These are phyloP conservation scores for Lamprotornis superbus DNA, from an alignment of 2,113 vertebrate genomes.

Conservation along the genomic window DNA sequence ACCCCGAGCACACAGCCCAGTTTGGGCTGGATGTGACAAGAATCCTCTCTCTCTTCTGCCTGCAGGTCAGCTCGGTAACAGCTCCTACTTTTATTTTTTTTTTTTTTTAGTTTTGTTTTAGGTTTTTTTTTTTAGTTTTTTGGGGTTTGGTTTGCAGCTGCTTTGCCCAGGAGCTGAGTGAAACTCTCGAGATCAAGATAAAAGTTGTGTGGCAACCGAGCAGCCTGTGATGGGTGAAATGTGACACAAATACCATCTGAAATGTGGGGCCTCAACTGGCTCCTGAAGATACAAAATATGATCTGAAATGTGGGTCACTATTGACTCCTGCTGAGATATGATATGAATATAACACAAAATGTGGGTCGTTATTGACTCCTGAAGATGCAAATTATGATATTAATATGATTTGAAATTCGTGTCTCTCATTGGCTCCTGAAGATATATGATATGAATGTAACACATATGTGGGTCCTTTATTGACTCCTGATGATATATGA, in stretches of 20 bases:
- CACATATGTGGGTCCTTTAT: too few species aligned
- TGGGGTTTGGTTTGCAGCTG: neutral
- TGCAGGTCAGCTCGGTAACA: neutral
- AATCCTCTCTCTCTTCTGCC: neutral
- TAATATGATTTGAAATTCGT: too few species aligned
- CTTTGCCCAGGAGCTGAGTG: neutral
- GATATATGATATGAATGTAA: too few species aligned
- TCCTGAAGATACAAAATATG: neutral
- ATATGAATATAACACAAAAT: neutral
- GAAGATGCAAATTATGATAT: neutral
- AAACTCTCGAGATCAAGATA: neutral
- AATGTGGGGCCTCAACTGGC: neutral
- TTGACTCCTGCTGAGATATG: neutral
- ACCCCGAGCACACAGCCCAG: fast-evolving
- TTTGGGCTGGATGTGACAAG: neutral
- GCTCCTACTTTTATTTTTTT: neutral
- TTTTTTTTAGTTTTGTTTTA: too few species aligned
- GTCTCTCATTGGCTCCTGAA: too few species aligned
- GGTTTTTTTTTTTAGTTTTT: too few species aligned
- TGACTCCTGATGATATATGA: neutral
- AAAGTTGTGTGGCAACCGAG: neutral
- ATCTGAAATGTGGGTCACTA: neutral
- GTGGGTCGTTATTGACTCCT: neutral
- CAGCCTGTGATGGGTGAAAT: neutral
- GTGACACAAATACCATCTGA: fast-evolving